These are phyloP conservation scores for Cinclus mexicanus DNA, from an alignment of 2,113 vertebrate species.

Conservation along the genomic window DNA sequence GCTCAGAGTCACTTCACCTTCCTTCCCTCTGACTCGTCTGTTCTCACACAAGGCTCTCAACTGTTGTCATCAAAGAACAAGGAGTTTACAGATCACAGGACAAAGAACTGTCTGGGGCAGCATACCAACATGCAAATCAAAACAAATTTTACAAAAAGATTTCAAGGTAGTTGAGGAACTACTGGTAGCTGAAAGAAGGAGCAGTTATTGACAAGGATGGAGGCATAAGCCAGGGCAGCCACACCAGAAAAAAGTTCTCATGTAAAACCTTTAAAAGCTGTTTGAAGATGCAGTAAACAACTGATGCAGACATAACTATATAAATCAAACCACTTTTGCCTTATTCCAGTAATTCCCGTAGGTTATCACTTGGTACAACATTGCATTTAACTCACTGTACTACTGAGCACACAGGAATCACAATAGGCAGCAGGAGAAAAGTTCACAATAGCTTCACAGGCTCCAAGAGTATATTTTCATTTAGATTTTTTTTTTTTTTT, in stretches of 20 bases:
- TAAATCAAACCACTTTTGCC: not conserved
- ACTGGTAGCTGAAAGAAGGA: not conserved
- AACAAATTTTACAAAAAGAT: not conserved
- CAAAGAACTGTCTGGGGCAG: not conserved
- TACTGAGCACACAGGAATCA: not conserved
- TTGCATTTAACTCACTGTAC: fast-evolving
- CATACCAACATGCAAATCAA: not conserved
- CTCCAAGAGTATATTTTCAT: not conserved
- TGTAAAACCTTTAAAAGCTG: not conserved
- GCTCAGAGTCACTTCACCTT: not conserved
- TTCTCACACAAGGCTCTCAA: not conserved
- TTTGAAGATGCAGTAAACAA: not conserved
- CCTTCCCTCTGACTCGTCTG: not conserved
- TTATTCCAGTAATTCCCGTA: not conserved
- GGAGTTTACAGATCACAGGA: not conserved
- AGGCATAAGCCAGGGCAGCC: not conserved
- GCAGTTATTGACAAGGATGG: not conserved
- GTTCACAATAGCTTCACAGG: not conserved
- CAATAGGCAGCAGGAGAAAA: not conserved
- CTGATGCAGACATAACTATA: not conserved
- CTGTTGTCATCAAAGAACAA: not conserved
- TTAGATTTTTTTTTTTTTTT: not conserved
- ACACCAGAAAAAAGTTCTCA: not conserved
- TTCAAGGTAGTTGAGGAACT: not conserved
- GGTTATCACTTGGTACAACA: not conserved